Conservation (phyloP, 2,113 vertebrate species). For the Lathamus discolor region DNA sequence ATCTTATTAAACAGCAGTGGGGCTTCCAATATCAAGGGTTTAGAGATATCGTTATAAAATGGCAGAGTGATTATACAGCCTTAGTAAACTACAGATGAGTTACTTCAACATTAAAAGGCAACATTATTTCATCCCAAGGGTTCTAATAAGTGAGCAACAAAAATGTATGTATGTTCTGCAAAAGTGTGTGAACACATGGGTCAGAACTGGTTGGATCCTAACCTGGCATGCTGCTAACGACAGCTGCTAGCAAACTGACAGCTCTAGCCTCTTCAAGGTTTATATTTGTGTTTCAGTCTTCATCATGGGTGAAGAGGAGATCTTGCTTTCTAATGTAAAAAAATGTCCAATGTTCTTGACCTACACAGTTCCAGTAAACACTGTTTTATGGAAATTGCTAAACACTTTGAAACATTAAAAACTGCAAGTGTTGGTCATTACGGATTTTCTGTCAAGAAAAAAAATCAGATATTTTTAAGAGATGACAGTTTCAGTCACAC, state of each 20-base stretch:
- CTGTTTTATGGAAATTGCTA: background rate
- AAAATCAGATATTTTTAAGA: background rate
- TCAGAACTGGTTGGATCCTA: background rate
- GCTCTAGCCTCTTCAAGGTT: background rate
- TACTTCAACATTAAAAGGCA: background rate
- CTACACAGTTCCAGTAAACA: background rate
- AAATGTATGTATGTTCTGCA: background rate
- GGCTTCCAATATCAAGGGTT: background rate
- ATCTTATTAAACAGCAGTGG: background rate
- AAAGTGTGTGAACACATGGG: background rate
- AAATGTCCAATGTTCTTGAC: background rate
- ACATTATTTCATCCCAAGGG: background rate
- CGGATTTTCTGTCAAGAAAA: background rate
- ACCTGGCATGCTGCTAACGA: background rate
- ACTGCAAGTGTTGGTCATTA: background rate
- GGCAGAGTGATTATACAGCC: background rate
- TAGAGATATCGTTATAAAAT: background rate
- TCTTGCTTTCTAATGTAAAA: background rate
- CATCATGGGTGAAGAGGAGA: background rate
- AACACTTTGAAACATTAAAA: background rate
- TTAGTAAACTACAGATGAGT: background rate
- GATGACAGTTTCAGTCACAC: background rate
- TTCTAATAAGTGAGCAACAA: background rate
- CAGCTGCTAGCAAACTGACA: background rate
- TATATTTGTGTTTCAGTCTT: background rate